A percentile compares a stretch with the other conserved stretches of the same genome.
These are phyloP conservation scores for Iselma pallidipennis DNA, from an alignment of 2,888 invertebrate genomes.

Conservation along the genomic window DNA sequence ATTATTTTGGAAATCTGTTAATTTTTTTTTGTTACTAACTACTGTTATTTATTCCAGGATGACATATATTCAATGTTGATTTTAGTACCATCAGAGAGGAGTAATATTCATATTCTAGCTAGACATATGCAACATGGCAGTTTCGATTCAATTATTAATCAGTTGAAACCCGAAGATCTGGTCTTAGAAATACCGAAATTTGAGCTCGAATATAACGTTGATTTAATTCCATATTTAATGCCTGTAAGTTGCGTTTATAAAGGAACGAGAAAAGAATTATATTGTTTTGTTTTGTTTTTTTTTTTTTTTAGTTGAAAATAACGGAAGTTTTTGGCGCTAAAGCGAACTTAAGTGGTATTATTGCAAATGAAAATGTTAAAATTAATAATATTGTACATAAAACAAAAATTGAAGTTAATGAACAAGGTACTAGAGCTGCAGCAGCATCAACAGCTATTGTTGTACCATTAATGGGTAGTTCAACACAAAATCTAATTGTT, in stretches of 20 bases:
- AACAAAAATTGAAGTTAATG: slow-evolving; percentile 67
- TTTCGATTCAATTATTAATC: slow-evolving; percentile 56
- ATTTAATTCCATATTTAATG: slow-evolving; percentile 58
- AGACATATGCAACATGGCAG: slow-evolving; percentile 63
- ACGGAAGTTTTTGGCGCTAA: slow-evolving; percentile 60
- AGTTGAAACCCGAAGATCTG: slow-evolving; percentile 59
- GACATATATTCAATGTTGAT: slow-evolving; percentile 66
- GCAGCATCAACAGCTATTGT: slow-evolving; percentile 64
- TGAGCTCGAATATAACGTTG: slow-evolving; percentile 60
- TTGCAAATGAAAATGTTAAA: slow-evolving; percentile 52
- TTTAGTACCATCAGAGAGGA: slow-evolving; percentile 62
- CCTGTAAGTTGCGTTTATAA: slow-evolving; percentile 53
- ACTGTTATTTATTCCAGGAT: slow-evolving; percentile 56
- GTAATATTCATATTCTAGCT: slow-evolving; percentile 58
- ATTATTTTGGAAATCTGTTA: slow-evolving; percentile 33
- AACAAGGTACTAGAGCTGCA: slow-evolving; percentile 68
- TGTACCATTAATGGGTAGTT: slow-evolving; percentile 63
- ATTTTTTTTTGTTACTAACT: neutral
- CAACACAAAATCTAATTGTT: slow-evolving; percentile 58
- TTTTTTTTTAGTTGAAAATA: slow-evolving; percentile 62
- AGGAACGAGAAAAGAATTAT: neutral
- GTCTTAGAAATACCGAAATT: slow-evolving; percentile 65
- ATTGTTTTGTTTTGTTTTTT: slow-evolving; percentile 10
- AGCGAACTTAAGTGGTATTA: slow-evolving; percentile 64
- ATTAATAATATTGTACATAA: slow-evolving; percentile 65